Conservation (phyloP, 2,113 vertebrate species). For the Leptobrachium leishanense region DNA sequence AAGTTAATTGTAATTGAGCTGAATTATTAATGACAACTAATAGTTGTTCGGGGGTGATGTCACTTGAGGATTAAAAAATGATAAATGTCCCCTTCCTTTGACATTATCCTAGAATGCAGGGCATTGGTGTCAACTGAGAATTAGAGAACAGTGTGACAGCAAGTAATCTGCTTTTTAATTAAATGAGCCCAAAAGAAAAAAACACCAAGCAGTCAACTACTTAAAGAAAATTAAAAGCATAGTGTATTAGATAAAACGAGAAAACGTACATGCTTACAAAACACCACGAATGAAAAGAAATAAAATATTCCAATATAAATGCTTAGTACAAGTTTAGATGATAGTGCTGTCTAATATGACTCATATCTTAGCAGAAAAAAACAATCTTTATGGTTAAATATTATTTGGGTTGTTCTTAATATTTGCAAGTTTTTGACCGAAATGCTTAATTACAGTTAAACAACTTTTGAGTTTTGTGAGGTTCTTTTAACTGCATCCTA, state of each 20-base stretch:
- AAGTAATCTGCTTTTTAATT: slow-evolving; percentile 29
- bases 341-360: too few species aligned
- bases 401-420: too few species aligned
- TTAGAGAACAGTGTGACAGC: background rate
- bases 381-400: too few species aligned
- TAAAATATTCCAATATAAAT: background rate
- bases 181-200: background rate
- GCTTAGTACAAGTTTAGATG: too few species aligned
- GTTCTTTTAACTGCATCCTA: too few species aligned
- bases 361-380: too few species aligned
- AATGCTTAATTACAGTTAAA: too few species aligned
- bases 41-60: slow-evolving; percentile 40
- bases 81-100: slow-evolving; percentile 31
- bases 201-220: too few species aligned
- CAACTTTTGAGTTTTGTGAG: too few species aligned
- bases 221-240: background rate
- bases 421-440: too few species aligned
- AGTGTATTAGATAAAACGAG: background rate
- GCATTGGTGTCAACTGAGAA: slow-evolving; percentile 21
- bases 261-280: background rate
- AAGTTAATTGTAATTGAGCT: slow-evolving; percentile 46
- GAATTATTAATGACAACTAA: slow-evolving; percentile 50
- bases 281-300: background rate
- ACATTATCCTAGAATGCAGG: slow-evolving; percentile 26
- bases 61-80: slow-evolving; percentile 41